Evolutionary conservation across 2,797 vertebrate genomes (phyloP).

Genomic region (Pristis pectinata): DNA sequence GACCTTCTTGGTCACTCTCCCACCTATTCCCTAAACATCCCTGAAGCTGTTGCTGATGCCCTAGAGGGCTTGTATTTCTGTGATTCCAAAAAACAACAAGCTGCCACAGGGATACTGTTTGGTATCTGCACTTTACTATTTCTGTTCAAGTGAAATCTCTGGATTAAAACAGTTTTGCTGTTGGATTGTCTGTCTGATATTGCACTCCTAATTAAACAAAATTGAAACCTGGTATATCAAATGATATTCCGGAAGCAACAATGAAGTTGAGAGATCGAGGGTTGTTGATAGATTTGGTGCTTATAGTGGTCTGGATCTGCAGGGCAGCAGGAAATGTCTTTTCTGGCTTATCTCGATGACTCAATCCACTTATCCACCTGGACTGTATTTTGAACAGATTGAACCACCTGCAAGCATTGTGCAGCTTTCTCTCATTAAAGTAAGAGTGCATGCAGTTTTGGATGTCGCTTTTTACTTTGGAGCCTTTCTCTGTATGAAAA

Average conservation of each 20-base stretch:
- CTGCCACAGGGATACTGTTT: too few species aligned
- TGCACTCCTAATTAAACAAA: too few species aligned
- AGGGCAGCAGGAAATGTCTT: background rate
- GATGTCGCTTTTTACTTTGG: background rate
- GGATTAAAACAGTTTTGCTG: too few species aligned
- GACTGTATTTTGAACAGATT: background rate
- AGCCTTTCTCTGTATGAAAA: background rate
- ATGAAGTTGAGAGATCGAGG: background rate
- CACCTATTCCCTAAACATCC: too few species aligned
- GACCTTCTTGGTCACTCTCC: too few species aligned
- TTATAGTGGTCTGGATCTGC: background rate
- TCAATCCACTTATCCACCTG: background rate
- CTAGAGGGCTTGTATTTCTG: too few species aligned
- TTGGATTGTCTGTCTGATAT: too few species aligned
- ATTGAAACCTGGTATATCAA: background rate
- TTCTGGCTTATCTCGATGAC: conserved; percentile 2
- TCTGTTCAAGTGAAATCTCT: too few species aligned
- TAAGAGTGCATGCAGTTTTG: background rate
- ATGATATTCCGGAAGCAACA: background rate
- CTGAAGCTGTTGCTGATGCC: too few species aligned
- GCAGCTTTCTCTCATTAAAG: background rate
- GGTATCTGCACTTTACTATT: too few species aligned
- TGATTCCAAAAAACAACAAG: too few species aligned
- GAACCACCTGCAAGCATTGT: background rate
- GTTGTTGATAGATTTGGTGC: background rate